Base-by-base conservation (phyloP, 2,797 vertebrate genomes). In the Agapornis canus region DNA sequence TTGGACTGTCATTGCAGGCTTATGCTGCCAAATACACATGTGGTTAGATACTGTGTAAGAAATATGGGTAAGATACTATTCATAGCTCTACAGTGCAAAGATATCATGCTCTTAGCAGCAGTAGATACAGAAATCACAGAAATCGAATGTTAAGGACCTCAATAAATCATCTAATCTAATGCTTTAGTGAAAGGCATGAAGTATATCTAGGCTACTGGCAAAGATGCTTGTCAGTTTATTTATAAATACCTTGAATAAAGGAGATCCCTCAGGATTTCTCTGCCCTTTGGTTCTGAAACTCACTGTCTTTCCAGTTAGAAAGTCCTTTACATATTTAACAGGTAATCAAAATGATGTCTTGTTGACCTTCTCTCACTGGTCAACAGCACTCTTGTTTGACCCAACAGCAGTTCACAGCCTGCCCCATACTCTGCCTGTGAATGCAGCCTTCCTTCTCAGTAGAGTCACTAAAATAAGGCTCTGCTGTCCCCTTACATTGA, bases 361-460 rank as follows among this genome's bases (percentile, higher is more conserved):
- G 21, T 32, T 77, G 13, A 12, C 5, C 11, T 70, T 49, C 26
- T 80, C 81, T 45, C 39, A 60, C 11, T 26, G 9, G 35, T 63
- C 60, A 88, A 39, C 29, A 48, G 29, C 11, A 9, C 21, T 65
- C 29, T 47, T 20, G 3, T 61, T 91, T 64, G 60, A 54, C 51
- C 5, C 3, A 91, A 43, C 13, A 87, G 27, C 17, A 25, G 19
- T 22, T 82, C 39, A 66, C 31, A 65, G 4, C 13, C 69, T 69
- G 56, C 13, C 23, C 17, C 0, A 4, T n/a, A 15, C 11, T 65
- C 22, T 2, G 3, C 4, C 6, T 43, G 37, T 0, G 1, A 92
- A 60, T 1, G 2, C 39, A 48, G 5, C 16, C 25, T 70, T 65
- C 11, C n/a, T 90, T 56, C 32, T 45, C 2, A 5, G 16, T 10